These are phyloP conservation scores for Ploceus nigricollis DNA, from an alignment of 2,113 vertebrate species.

Conservation along the genomic window DNA sequence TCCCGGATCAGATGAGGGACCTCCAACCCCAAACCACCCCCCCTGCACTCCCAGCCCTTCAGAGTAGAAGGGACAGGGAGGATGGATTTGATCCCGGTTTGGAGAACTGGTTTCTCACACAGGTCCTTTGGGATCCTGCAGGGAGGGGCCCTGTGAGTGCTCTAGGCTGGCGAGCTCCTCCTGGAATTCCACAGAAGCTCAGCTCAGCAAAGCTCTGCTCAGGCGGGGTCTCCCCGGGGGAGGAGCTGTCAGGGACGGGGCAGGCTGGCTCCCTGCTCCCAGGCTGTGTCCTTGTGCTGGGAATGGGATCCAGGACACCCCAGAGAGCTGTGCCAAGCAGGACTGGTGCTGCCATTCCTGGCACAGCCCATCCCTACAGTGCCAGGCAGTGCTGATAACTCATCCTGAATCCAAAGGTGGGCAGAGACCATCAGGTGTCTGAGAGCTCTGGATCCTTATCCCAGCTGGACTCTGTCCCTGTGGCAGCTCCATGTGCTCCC, in stretches of 20 bases:
- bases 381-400: neutral
- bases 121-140: neutral
- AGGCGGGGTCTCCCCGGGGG: neutral
- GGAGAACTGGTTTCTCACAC: neutral
- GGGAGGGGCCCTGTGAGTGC: neutral
- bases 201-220: neutral
- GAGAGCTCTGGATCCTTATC: neutral
- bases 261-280: neutral
- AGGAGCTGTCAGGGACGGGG: neutral
- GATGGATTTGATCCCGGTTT: neutral
- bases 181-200: neutral
- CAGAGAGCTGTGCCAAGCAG: neutral
- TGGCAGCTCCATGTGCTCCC: neutral
- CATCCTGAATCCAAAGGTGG: neutral
- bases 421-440: neutral
- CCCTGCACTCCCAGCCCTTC: neutral
- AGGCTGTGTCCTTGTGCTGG: neutral
- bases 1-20: neutral
- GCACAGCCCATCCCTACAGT: neutral
- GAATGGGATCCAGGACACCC: neutral
- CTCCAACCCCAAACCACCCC: neutral
- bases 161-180: rapidly evolving
- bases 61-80: neutral
- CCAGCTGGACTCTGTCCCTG: neutral
- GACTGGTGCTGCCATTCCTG: neutral